Evolutionary conservation across 2,113 vertebrate genomes (phyloP), one percentile per base, ranked within the genome.

Genomic region (Corvus hawaiiensis): DNA sequence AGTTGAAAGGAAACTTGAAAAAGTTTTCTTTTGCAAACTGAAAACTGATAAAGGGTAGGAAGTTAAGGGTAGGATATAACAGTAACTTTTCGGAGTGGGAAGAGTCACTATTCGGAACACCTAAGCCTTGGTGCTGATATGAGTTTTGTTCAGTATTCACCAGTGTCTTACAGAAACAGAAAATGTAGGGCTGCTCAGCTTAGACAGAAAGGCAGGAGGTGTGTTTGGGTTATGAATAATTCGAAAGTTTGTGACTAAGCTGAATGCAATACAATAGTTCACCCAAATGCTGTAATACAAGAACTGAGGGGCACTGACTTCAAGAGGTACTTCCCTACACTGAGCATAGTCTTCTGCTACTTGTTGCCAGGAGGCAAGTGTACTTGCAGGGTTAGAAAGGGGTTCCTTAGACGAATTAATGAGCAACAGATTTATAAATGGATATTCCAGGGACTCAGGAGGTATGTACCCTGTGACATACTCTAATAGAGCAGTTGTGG

Each of bases 71-170:
- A 39, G 17, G 41, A 44, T 19, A 10, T 28, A 78, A n/a, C 2
- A 10, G 20, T 64, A 78, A 48, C 11, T 74, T 85, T 76, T 56
- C 41, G 44, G 52, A 2, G 3, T 23, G 12, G n/a, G 7, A 67
- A 49, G 14, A 30, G 13, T 63, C n/a, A 22, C 28, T 37, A 3
- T 56, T 67, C 0, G 0, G 28, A 33, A 58, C 16, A 58, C 17
- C 8, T n/a, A 69, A 37, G 35, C 33, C 33, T 82, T 66, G 41
- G 14, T 24, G 20, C 8, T 64, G 32, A 79, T 48, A 35, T 1
- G 23, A 21, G 6, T 63, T 86, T 79, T 76, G 30, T 21, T 83
- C 49, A 19, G 5, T 54, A 54, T 68, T 63, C 30, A 51, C 33
- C 28, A 17, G 7, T 55, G 39, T 49, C 35, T 76, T 39, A 66